phyloP scores from a whole-genome alignment of 2,113 vertebrate genomes.

The Vulpes ferrilata region DNA sequence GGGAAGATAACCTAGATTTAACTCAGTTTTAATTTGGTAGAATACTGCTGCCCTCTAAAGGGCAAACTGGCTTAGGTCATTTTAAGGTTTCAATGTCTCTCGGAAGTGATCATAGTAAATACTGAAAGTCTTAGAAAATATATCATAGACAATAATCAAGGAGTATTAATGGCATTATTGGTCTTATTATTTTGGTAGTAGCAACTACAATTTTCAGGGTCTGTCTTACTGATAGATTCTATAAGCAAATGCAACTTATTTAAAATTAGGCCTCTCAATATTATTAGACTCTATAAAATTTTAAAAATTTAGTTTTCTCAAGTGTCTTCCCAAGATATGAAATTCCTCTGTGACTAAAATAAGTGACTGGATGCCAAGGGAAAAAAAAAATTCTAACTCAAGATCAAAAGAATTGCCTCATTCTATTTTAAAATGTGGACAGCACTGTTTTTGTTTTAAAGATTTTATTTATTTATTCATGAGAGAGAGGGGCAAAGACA shows the following conservation, averaged over 20 bases:
- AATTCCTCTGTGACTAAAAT: not conserved
- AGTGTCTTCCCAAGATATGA: not conserved
- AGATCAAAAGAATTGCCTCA: not conserved
- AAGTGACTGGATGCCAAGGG: not conserved
- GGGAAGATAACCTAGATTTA: not conserved
- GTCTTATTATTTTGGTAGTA: not conserved
- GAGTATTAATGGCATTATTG: not conserved
- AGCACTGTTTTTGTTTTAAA: not conserved
- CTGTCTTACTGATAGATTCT: not conserved
- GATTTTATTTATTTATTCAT: no score
- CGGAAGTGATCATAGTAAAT: not conserved
- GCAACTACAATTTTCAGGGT: not conserved
- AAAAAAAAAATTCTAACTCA: not conserved
- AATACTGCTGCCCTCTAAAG: constrained; percentile 77
- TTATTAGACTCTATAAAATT: not conserved
- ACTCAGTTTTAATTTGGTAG: not conserved
- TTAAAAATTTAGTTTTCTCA: not conserved
- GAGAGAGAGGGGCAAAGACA: no score
- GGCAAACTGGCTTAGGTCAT: not conserved
- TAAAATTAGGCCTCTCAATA: not conserved
- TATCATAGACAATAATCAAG: not conserved
- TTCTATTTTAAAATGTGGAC: not conserved
- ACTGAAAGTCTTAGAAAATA: not conserved
- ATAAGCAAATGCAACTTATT: not conserved
- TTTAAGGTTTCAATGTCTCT: not conserved